Evolutionary conservation across 2,797 vertebrate species (phyloP), one percentile per base, ranked within the genome.

Genomic region (Rallus crepitans): DNA sequence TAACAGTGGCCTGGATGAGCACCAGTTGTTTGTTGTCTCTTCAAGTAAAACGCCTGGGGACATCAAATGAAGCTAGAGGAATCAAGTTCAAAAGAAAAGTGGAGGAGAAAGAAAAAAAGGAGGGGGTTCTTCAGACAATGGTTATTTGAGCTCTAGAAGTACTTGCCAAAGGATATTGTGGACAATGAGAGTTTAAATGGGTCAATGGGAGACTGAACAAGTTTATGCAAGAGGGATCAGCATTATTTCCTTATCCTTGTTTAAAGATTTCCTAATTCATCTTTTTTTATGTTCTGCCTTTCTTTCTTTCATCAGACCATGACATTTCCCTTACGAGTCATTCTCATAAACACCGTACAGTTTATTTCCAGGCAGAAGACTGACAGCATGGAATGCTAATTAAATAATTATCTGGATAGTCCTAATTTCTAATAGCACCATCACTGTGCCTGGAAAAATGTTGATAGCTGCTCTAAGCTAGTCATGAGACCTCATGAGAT

Each of bases 221-320:
- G 48, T 93, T 94, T 56, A 81, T 81, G 61, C 86, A 95, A 94
- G 79, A 82, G 30, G 73, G n/a, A 89, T 73, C 69, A 82, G 79
- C 24, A 85, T 78, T 90, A 86, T 91, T 96, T 97, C 82, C 91
- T 85, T 65, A 31, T 93, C 77, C 69, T 79, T 90, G 90, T 95
- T 91, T 93, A 83, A 80, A 90, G 77, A 95, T 90, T 95, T 88
- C 80, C 78, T 81, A 86, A 94, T 72, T 71, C 57, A 57, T 89
- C 3, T 27, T 91, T 81, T 80, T 80, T 70, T 16, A 47, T 88
- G 31, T 72, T 89, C 89, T 87, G 71, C 63, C 39, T 84, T 89
- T 84, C 21, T 73, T 83, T 86, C 52, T 83, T 82, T 65, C 25
- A 27, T 68, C 0, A 0, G 35, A 76, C 81, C 16, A 15, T 73